Base-by-base conservation (phyloP, 1,140 invertebrate species). In the Fopius arisanus region DNA sequence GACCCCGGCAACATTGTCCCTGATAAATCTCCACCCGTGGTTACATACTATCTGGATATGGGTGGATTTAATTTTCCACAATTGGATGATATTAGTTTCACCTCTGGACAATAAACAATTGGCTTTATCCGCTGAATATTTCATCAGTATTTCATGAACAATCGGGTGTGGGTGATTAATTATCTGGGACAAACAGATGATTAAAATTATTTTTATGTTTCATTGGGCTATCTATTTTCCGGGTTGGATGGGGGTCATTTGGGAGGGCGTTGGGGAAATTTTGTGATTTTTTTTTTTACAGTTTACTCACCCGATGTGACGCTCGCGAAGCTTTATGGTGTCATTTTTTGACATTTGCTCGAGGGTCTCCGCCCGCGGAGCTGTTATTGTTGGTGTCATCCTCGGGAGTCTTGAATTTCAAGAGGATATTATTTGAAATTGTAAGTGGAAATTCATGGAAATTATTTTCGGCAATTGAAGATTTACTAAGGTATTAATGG, bases 271-370 rank as follows among this genome's bases (percentile, higher is more conserved):
- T 2, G 10, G 19, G 12, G 4, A 31, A 37, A 37, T 10, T 10
- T 33, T 67, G 29, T 16, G 19, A 12, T 19, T 12, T 9, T 3
- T 31, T 40, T 19, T 67, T 67, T 37, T 41, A 12, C n/a, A 37
- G 31, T 63, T 63, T 66, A 75, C 91, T 93, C 87, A 96, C 94
- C 94, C 94, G 78, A 96, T 91, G 80, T 95, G 90, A 80, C 93
- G 91, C 79, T 95, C 91, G 12, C 95, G 89, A 29, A 96, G 88
- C 76, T 91, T 91, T 19, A 96, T 91, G 6, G 94, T 96, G 79
- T 96, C 93, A 43, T 89, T 87, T 87, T 95, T 95, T 10, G 92
- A 87, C 89, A 96, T 89, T 40, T 92, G 91, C 82, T 96, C 93
- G 78, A 90, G 73, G 41, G 84, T 81, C 14, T 85, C 85, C n/a